Base-by-base conservation (phyloP, 2,113 vertebrate species). In the Grallaria varia region DNA sequence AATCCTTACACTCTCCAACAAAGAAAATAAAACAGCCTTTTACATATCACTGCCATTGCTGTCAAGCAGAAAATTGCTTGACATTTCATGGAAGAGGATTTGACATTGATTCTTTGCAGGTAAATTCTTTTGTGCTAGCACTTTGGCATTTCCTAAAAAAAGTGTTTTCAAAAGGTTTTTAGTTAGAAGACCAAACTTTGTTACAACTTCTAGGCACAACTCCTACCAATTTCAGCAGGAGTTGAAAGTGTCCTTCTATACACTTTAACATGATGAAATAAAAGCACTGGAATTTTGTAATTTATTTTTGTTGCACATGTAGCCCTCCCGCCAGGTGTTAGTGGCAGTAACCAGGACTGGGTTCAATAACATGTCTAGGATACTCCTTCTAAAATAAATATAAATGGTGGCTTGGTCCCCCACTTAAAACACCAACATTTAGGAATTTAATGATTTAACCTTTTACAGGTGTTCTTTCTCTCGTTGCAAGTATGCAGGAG, bases 281-380 rank as follows among this genome's bases (percentile, higher is more conserved):
- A 88, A 96, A 95, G 60, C 47, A 17, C 63, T 90, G 95, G 95
- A 96, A 97, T 97, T 91, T 93, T 83, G 90, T 81, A 96, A 94
- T 97, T 94, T 96, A 91, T 30, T 96, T 90, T 40, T 52, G 82
- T 80, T 95, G n/a, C 90, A 91, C 28, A 55, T 59, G 78, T 80
- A 94, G 84, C 82, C 93, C 94, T 94, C 95, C 92, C 91, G 90
- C 94, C 87, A 96, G 87, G 94, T 94, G 94, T 96, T 77, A 91
- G 82, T 85, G 39, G 72, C 74, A 96, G 82, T 96, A 95, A 93
- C 84, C 95, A 95, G 84, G 55, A 60, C 78, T 74, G 39, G 20
- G 18, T 63, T 95, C 94, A 95, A 93, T 94, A 94, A 91, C 19
- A 35, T 60, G 59, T 93, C 82, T 83, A 87, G 37, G 59, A 23